Conservation (phyloP, 2,797 vertebrate species). For the Lutjanus argentimaculatus region DNA sequence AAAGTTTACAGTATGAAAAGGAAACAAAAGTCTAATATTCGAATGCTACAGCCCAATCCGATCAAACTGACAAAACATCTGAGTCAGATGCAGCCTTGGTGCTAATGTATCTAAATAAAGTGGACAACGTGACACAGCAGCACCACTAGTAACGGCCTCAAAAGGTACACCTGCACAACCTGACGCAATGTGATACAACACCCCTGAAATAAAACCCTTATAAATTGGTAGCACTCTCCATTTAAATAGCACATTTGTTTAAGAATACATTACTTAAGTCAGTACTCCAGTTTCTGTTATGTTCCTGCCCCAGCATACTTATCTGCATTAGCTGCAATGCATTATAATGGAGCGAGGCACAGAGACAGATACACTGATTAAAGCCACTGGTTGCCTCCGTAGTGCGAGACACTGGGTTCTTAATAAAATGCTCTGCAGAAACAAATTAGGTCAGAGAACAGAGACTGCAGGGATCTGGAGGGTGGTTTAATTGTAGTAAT, state of each 20-base stretch:
- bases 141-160: not conserved
- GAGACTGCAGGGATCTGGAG: slow-evolving; percentile 26
- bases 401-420: slow-evolving; percentile 14
- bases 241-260: not conserved
- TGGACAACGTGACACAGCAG: not conserved
- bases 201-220: not conserved
- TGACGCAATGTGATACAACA: not conserved
- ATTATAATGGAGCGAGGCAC: slow-evolving; percentile 10
- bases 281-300: slow-evolving; percentile 2
- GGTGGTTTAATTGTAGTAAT: slow-evolving; percentile 48
- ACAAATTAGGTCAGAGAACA: slow-evolving; percentile 37
- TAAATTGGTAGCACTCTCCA: not conserved
- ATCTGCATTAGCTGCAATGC: not conserved
- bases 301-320: slow-evolving; percentile 2
- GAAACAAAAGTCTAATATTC: too few species aligned
- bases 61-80: too few species aligned
- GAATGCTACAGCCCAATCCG: too few species aligned
- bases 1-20: too few species aligned
- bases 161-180: too few species aligned
- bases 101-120: too few species aligned
- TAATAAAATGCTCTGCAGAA: slow-evolving; percentile 44
- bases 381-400: slow-evolving; percentile 15
- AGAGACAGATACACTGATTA: slow-evolving; percentile 35
- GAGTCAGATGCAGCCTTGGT: too few species aligned
- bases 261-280: not conserved